Percentiles rank a stretch among this genome's conserved stretches.
Evolutionary conservation across 2,888 invertebrate genomes (phyloP).

Genomic region (Euplagia quadripunctaria): DNA sequence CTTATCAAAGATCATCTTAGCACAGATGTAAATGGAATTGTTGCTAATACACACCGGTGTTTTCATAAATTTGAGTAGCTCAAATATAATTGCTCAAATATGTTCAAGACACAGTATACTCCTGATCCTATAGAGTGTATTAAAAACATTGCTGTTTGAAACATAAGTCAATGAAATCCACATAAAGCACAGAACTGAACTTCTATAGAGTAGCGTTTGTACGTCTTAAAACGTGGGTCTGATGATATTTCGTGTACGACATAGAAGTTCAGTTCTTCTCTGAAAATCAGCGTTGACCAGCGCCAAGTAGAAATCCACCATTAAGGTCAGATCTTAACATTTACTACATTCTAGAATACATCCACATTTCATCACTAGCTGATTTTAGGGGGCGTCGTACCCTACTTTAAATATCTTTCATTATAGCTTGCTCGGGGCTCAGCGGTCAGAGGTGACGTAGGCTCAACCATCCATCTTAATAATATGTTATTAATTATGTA

Average conservation of each 20-base stretch:
- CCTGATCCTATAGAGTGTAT: too few species aligned
- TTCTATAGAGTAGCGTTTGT: too few species aligned
- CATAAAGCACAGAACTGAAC: too few species aligned
- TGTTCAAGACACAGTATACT: too few species aligned
- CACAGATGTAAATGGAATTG: too few species aligned
- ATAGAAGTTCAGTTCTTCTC: background rate
- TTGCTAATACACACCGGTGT: too few species aligned
- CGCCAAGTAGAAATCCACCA: background rate
- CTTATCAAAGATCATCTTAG: background rate
- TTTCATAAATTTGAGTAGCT: too few species aligned
- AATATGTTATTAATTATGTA: conserved; percentile 19
- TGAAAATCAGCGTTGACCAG: background rate
- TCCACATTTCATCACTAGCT: background rate
- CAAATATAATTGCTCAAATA: too few species aligned
- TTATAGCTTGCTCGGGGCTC: conserved; percentile 11
- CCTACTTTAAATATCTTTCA: conserved; percentile 6
- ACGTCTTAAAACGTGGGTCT: background rate
- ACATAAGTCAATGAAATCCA: too few species aligned
- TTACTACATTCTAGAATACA: background rate
- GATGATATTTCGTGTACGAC: background rate
- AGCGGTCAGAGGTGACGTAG: conserved; percentile 19
- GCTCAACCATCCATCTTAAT: conserved; percentile 12
- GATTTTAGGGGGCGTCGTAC: background rate
- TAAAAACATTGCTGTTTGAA: too few species aligned
- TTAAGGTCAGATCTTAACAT: background rate